phyloP scores from a whole-genome alignment of 2,797 vertebrate genomes.

The Nasua narica region DNA sequence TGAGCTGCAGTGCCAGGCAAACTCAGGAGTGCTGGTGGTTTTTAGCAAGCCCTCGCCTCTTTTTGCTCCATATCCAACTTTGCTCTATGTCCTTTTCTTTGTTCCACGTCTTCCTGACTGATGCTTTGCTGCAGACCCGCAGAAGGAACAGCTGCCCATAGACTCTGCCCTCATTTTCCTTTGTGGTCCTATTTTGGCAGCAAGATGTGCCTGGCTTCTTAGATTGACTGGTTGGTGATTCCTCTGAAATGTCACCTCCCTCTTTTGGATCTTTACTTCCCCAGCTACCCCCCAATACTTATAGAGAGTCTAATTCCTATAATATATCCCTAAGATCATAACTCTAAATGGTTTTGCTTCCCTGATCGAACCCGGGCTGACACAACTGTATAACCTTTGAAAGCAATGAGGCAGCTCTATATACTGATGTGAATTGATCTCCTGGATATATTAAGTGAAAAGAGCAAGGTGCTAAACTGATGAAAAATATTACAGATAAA shows the following conservation, averaged over 20 bases:
- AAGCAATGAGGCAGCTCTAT: neutral
- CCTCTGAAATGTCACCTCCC: neutral
- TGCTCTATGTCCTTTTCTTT: neutral
- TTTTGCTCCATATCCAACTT: neutral
- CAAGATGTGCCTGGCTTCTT: neutral
- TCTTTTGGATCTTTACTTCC: neutral
- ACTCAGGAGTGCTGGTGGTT: neutral
- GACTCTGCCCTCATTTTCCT: neutral
- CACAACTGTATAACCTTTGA: neutral
- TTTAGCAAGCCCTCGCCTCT: neutral
- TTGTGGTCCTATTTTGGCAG: neutral
- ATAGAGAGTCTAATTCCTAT: neutral
- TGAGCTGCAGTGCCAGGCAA: neutral
- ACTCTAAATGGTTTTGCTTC: neutral
- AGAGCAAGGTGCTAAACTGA: neutral
- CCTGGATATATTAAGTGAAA: slow-evolving; percentile 1
- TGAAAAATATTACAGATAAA: slow-evolving; percentile 14
- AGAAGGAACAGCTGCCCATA: neutral
- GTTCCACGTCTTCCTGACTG: neutral
- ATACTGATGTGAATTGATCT: slow-evolving; percentile 25
- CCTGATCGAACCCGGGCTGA: neutral
- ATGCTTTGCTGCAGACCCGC: neutral
- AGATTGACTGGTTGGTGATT: neutral
- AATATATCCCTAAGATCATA: neutral
- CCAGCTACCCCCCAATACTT: neutral